Evolutionary conservation across 2,888 invertebrate species (phyloP).

Genomic region (Sycophila texana): DNA sequence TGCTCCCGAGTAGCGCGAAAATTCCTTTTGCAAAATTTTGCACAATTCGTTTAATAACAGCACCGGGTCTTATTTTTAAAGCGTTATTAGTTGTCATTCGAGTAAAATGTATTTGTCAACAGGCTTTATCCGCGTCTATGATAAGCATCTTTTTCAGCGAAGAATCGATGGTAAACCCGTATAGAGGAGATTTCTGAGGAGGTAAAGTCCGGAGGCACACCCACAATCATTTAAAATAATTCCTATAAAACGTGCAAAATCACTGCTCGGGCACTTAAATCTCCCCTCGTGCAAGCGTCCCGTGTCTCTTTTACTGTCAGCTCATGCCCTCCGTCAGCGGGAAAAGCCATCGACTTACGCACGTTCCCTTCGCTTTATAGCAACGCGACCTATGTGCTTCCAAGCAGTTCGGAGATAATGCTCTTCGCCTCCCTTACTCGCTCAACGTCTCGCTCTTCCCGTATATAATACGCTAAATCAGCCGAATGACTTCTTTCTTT

Average conservation of each 20-base stretch:
- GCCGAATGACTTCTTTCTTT: conserved; percentile 39
- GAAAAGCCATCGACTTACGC: conserved; percentile 63
- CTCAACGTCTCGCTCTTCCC: background rate
- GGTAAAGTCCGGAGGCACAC: background rate
- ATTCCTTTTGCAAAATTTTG: too few species aligned
- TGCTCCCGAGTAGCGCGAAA: too few species aligned
- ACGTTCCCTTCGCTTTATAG: conserved; percentile 40
- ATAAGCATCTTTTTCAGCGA: too few species aligned
- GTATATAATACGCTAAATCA: conserved; percentile 10
- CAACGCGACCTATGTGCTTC: conserved; percentile 25
- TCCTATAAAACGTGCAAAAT: conserved; percentile 37
- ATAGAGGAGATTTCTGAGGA: background rate
- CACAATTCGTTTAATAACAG: too few species aligned
- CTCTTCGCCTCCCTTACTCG: background rate
- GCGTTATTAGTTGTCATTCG: too few species aligned
- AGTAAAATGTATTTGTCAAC: too few species aligned
- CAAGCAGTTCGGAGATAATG: conserved; percentile 21
- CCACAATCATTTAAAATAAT: conserved; percentile 26
- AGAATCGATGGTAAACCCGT: too few species aligned
- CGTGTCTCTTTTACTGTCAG: conserved; percentile 52
- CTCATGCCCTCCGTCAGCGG: conserved; percentile 58
- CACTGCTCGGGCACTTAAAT: conserved; percentile 12
- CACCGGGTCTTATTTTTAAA: too few species aligned
- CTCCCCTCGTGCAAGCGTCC: conserved; percentile 17
- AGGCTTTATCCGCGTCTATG: too few species aligned